phyloP scores from a whole-genome alignment of 1,140 invertebrate species.

The Solen grandis region DNA sequence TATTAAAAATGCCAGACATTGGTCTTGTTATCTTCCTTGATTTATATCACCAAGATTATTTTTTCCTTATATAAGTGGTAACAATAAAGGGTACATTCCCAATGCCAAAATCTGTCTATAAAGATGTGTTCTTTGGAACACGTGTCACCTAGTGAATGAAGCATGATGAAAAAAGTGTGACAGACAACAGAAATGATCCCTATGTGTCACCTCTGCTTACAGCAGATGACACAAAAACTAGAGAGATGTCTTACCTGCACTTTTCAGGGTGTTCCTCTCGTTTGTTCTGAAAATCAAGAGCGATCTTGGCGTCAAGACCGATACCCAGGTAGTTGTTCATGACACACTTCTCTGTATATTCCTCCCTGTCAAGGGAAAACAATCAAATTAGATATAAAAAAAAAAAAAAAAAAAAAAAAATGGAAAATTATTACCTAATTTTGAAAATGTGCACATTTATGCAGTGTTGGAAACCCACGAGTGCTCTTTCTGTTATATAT shows the following conservation, averaged over 20 bases:
- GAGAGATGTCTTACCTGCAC: constrained; percentile 90
- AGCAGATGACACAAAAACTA: no score
- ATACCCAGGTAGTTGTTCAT: constrained; percentile 99
- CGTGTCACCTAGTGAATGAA: no score
- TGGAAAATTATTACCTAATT: not conserved
- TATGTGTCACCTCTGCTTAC: no score
- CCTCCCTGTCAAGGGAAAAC: constrained; percentile 88
- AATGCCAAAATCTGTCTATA: not conserved
- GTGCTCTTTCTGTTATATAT: no score
- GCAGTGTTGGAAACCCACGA: no score
- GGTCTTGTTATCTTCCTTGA: not conserved
- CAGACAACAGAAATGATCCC: no score
- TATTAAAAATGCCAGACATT: not conserved
- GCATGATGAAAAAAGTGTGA: no score
- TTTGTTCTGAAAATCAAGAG: constrained; percentile 98
- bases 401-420: no score
- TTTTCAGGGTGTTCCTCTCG: constrained; percentile 99
- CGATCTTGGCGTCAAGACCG: constrained; percentile 99
- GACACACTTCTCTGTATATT: constrained; percentile 96
- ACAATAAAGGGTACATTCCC: no score
- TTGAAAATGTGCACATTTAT: not conserved
- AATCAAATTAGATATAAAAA: not conserved
- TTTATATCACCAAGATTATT: not conserved
- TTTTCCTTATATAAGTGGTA: no score
- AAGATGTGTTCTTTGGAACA: no score